These are phyloP conservation scores for Microtus ochrogaster DNA, from an alignment of 2,113 vertebrate genomes.

Conservation along the genomic window DNA sequence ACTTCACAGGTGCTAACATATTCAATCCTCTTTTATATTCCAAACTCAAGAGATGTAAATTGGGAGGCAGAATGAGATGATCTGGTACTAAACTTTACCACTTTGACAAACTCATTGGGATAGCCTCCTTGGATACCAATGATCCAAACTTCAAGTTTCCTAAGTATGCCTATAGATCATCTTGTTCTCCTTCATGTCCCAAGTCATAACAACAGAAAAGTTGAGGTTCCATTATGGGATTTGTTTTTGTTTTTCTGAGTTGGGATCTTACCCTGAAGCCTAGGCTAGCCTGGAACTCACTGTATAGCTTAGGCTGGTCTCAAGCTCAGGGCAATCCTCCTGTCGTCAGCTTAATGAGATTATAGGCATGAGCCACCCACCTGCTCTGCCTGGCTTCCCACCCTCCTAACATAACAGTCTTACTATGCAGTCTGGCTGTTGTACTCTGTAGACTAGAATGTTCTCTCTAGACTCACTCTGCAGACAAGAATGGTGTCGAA, in stretches of 20 bases:
- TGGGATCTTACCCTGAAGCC: not conserved
- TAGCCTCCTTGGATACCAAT: not conserved
- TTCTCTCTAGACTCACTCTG: not conserved
- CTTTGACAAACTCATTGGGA: not conserved
- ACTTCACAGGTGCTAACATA: no score
- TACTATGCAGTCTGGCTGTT: not conserved
- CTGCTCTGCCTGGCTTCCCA: not conserved
- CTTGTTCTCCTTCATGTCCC: not conserved
- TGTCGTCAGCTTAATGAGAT: not conserved
- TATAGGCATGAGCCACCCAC: not conserved
- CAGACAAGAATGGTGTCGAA: not conserved
- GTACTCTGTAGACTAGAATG: no score
- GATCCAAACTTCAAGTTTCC: not conserved
- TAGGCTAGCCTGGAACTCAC: not conserved
- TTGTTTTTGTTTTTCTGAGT: not conserved
- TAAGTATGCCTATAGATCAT: not conserved
- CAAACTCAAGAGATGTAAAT: not conserved
- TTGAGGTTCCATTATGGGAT: constrained; percentile 9
- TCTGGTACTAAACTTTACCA: not conserved
- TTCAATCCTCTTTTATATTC: not conserved
- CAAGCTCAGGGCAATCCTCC: not conserved
- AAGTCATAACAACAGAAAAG: constrained; percentile 6
- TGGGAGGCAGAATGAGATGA: constrained; percentile 7
- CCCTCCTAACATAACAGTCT: not conserved
- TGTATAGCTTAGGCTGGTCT: not conserved